Evolutionary conservation across 2,888 invertebrate genomes (phyloP).

Genomic region (Lochmaea crataegi): DNA sequence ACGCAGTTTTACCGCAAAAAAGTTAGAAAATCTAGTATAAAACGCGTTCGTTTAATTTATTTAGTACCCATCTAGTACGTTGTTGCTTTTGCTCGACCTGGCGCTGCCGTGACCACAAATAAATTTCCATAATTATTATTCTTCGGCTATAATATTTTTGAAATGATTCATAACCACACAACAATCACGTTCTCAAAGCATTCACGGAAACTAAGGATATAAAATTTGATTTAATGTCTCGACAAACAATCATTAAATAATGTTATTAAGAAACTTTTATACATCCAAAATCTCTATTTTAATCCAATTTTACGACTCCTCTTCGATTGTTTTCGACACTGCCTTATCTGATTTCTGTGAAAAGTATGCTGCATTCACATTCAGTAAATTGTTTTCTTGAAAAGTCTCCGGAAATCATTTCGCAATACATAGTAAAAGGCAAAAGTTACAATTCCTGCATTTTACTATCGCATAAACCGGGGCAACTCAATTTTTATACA

Average conservation of each 20-base stretch:
- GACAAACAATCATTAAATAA: background rate
- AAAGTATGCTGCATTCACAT: slow-evolving; percentile 15
- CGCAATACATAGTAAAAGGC: slow-evolving; percentile 39
- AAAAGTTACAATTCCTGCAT: slow-evolving; percentile 37
- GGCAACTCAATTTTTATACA: slow-evolving; percentile 53
- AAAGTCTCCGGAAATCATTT: slow-evolving; percentile 27
- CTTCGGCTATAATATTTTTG: too few species aligned
- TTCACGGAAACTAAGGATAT: background rate
- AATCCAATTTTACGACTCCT: slow-evolving; percentile 17
- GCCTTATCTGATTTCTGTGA: slow-evolving; percentile 21
- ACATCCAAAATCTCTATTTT: background rate
- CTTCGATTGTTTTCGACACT: slow-evolving; percentile 15
- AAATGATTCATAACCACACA: too few species aligned
- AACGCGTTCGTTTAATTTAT: too few species aligned
- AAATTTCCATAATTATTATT: too few species aligned
- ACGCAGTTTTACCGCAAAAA: too few species aligned
- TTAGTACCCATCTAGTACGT: too few species aligned
- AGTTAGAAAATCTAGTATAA: too few species aligned
- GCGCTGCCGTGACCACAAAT: too few species aligned
- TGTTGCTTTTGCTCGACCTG: too few species aligned
- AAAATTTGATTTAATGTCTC: background rate
- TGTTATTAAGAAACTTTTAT: background rate
- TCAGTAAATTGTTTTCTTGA: slow-evolving; percentile 27
- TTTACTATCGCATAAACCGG: slow-evolving; percentile 55
- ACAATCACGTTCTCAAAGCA: too few species aligned